Evolutionary conservation across 1,140 invertebrate species (phyloP), one percentile per base, ranked within the genome.

Genomic region (Cydia fagiglandana): DNA sequence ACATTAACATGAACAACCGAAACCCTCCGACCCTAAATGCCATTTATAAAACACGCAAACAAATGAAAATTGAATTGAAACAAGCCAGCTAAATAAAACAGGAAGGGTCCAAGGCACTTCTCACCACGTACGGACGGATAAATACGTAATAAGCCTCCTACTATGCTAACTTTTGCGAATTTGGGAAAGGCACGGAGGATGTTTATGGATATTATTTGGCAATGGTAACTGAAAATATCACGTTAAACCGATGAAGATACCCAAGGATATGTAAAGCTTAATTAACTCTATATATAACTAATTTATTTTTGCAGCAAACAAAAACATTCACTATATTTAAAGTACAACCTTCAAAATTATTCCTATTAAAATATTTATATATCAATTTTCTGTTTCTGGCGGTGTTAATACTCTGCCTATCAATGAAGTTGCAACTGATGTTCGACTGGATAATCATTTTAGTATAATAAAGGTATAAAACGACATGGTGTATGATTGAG

Each of bases 31-130:
- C 64, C 64, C 64, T 68, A 68, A 68, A 38, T 0, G 30, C 15
- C 30, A 68, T 68, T 68, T 68, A 68, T 68, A 68, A 68, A 68
- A 68, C 64, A 68, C 64, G 20, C 56, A 30, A 68, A 68, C 64
- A 68, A 68, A 68, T 68, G 64, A 68, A 68, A 68, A 68, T 68
- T 68, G 64, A 68, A 68, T 68, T 68, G 64, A 38, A 68, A 68
- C 64, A 68, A 68, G 30, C 64, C 64, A n/a, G 15, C 64, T 68
- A 68, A 68, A 68, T 68, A 68, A 68, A 68, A 68, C 64, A 68
- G 28, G 28, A 34, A 68, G 64, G 64, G 64, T 68, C 64, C 28
- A 38, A 34, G 13, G 64, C 15, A 68, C 28, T 68, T 68, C 64
- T 68, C 64, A 68, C 64, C 30, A 38, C 30, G 64, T 68, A 68